A percentile compares a stretch with the other conserved stretches of the same genome.
Conservation (phyloP, 2,113 vertebrate genomes). For the Ia io region DNA sequence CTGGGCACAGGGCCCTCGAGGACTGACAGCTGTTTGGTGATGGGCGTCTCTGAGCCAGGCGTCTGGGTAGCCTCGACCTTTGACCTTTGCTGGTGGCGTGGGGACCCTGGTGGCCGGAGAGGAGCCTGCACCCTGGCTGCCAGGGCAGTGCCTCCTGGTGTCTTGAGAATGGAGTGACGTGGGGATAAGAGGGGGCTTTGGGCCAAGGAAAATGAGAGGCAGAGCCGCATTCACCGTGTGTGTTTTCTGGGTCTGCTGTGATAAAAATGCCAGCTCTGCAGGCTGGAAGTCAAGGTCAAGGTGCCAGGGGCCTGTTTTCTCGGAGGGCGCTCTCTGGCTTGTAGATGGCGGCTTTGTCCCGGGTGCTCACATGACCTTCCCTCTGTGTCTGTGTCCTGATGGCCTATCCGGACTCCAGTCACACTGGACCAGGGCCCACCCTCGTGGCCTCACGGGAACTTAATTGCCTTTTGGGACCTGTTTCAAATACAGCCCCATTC, state of each 20-base stretch:
- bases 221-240: background rate
- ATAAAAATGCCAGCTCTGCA: background rate
- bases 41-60: background rate
- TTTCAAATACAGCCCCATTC: background rate
- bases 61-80: background rate
- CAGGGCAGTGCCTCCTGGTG: background rate
- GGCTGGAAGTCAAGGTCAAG: background rate
- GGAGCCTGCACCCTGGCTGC: background rate
- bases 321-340: background rate
- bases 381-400: background rate
- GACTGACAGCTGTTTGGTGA: too few species aligned
- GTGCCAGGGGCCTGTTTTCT: background rate
- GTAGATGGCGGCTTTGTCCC: background rate
- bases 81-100: background rate
- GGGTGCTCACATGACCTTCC: background rate
- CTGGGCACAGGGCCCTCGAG: background rate
- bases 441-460: background rate
- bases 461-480: background rate
- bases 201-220: background rate
- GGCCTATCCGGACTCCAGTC: background rate
- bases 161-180: background rate
- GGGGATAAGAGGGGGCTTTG: background rate
- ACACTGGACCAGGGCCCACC: background rate
- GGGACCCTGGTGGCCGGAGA: background rate
- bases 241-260: accelerated